These are phyloP conservation scores for Hetaerina titia DNA, from an alignment of 2,888 invertebrate genomes.

Conservation along the genomic window DNA sequence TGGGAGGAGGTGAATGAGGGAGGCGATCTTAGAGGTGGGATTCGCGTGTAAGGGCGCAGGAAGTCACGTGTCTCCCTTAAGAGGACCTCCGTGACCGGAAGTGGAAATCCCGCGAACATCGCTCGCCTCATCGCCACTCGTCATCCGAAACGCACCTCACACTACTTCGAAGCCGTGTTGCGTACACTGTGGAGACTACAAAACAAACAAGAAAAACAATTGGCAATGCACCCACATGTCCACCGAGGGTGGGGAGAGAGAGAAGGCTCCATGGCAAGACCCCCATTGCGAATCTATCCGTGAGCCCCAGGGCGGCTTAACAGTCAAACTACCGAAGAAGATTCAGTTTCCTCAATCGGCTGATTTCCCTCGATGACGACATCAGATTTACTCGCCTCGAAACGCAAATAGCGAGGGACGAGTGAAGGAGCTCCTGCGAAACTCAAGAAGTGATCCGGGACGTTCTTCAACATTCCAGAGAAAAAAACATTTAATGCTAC, in stretches of 20 bases:
- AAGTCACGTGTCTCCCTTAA: slow-evolving; percentile 64
- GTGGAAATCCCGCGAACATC: slow-evolving; percentile 61
- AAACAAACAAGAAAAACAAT: slow-evolving; percentile 36
- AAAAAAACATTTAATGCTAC: too few species aligned
- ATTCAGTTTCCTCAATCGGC: neutral
- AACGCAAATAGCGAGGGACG: neutral
- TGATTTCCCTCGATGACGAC: neutral
- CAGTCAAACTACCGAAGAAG: neutral
- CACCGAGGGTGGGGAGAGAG: neutral
- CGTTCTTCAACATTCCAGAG: too few species aligned
- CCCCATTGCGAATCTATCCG: neutral
- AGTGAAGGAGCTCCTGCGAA: neutral
- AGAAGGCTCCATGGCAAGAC: neutral
- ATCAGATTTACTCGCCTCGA: neutral
- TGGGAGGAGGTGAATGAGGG: neutral
- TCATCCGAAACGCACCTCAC: slow-evolving; percentile 45
- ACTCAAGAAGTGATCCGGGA: too few species aligned
- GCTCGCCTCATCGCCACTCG: slow-evolving; percentile 55
- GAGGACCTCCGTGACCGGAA: slow-evolving; percentile 67
- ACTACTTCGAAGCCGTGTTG: neutral
- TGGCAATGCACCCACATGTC: slow-evolving; percentile 33
- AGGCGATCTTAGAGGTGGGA: neutral
- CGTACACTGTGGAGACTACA: slow-evolving; percentile 10
- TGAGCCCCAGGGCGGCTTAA: neutral
- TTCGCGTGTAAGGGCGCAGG: slow-evolving; percentile 37